phyloP scores from a whole-genome alignment of 1,140 invertebrate genomes.

The Cydia fagiglandana region DNA sequence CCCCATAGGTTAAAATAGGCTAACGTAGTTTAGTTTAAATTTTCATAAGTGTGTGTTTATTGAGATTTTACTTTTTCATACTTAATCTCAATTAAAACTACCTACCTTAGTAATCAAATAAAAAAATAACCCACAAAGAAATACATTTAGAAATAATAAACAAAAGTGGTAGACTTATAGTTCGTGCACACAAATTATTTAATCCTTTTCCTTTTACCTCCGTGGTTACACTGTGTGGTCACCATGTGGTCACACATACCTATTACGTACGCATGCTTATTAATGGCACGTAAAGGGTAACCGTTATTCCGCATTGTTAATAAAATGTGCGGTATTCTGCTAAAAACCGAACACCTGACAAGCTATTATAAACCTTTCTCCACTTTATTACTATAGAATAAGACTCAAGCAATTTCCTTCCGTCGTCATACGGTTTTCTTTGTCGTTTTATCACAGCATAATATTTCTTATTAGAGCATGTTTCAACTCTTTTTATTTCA shows the following conservation, averaged over 20 bases:
- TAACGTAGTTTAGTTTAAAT: too few species aligned
- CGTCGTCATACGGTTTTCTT: slow-evolving; percentile 12
- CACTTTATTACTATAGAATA: background rate
- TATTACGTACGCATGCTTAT: background rate
- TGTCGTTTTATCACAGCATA: slow-evolving; percentile 20
- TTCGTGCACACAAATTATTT: background rate
- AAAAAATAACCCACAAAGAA: too few species aligned
- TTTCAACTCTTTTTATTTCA: slow-evolving; percentile 30
- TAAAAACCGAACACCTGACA: background rate
- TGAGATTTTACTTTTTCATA: too few species aligned
- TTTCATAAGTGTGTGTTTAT: too few species aligned
- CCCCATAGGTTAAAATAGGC: too few species aligned
- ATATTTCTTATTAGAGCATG: slow-evolving; percentile 22
- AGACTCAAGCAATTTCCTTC: background rate
- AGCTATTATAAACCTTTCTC: background rate
- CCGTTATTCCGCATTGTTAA: slow-evolving; percentile 5
- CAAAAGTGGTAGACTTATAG: too few species aligned
- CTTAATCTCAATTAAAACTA: too few species aligned
- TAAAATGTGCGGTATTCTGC: slow-evolving; percentile 11
- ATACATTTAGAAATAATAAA: too few species aligned
- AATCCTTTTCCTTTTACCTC: background rate
- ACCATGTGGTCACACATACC: background rate
- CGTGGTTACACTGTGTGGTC: background rate
- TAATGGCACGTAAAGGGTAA: slow-evolving; percentile 13
- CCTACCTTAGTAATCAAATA: too few species aligned